phyloP scores from a whole-genome alignment of 2,797 vertebrate genomes.

The Macropus fuliginosus region DNA sequence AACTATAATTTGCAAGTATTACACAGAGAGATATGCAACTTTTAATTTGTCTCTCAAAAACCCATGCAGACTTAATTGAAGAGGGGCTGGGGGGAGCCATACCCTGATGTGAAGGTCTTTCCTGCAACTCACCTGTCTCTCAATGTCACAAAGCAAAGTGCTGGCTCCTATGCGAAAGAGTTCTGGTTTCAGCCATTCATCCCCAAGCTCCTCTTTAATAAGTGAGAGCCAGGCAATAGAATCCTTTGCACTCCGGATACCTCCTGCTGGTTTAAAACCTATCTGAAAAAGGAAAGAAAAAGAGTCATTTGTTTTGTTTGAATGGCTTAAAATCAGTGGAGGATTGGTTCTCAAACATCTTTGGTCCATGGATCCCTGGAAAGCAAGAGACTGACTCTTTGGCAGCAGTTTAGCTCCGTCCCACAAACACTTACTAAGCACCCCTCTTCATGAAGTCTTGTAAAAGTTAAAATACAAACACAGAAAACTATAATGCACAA shows the following conservation, averaged over 20 bases:
- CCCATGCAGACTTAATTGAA: not conserved
- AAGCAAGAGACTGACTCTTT: not conserved
- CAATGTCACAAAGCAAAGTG: conserved; percentile 93
- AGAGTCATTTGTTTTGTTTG: conserved; percentile 11
- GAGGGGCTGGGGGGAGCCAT: not conserved
- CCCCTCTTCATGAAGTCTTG: not conserved
- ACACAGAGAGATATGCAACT: not conserved
- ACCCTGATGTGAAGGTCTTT: not conserved
- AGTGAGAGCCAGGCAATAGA: conserved; percentile 93
- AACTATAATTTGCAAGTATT: conserved; percentile 1
- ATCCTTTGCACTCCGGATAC: conserved; percentile 94
- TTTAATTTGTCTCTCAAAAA: conserved; percentile 51
- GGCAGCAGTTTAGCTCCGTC: not conserved
- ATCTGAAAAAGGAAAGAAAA: conserved; percentile 84
- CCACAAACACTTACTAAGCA: not conserved
- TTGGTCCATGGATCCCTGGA: not conserved
- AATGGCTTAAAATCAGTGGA: not conserved
- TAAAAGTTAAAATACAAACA: not conserved
- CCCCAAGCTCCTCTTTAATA: conserved; percentile 94
- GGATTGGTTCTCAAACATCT: not conserved
- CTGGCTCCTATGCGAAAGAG: conserved; percentile 97
- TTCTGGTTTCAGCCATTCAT: conserved; percentile 91
- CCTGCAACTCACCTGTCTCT: conserved; percentile 91
- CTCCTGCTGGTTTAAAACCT: conserved; percentile 97
- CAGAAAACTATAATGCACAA: not conserved